These are phyloP conservation scores for Herpetotheres cachinnans DNA, from an alignment of 2,113 vertebrate species.

Conservation along the genomic window DNA sequence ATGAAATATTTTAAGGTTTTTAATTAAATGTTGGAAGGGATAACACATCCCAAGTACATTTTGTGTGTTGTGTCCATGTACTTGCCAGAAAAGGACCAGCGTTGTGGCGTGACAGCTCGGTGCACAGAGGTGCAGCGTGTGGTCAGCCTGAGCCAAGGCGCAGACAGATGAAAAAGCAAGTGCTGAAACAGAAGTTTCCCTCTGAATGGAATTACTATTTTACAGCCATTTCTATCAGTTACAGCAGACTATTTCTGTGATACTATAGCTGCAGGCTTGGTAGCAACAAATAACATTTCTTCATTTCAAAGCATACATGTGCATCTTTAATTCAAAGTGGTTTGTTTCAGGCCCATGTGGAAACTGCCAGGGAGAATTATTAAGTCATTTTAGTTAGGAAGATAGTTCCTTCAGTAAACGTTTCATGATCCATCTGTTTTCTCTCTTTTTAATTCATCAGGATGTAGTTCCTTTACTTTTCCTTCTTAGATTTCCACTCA, in stretches of 20 bases:
- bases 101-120: not conserved
- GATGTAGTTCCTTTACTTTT: not conserved
- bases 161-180: not conserved
- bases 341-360: not conserved
- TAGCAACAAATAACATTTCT: not conserved
- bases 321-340: not conserved
- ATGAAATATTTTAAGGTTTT: not conserved
- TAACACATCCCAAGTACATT: not conserved
- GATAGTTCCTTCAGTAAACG: not conserved
- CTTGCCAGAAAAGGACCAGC: not conserved
- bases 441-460: not conserved
- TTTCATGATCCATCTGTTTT: not conserved
- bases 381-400: not conserved
- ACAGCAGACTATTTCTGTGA: not conserved
- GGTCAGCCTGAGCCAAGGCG: not conserved
- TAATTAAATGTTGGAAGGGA: not conserved
- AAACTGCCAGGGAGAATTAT: not conserved
- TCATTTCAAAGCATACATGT: not conserved
- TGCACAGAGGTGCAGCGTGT: not conserved
- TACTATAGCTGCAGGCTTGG: not conserved
- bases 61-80: not conserved
- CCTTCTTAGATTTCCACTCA: not conserved
- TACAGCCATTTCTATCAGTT: not conserved
- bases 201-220: not conserved
- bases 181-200: not conserved